phyloP scores from a whole-genome alignment of 2,797 vertebrate genomes.

The Tapera naevia region DNA sequence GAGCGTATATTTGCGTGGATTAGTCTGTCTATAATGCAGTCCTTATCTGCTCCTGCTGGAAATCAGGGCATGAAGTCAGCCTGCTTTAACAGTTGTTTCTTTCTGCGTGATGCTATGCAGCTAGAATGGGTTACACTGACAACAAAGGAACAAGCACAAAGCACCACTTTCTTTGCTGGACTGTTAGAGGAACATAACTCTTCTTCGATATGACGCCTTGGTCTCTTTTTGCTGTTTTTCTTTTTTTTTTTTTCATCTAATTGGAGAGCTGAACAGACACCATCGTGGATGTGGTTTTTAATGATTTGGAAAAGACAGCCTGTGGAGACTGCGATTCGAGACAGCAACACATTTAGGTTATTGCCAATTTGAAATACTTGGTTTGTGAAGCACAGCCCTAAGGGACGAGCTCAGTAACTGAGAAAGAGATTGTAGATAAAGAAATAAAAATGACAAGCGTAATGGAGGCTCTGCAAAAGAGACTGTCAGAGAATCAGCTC shows the following conservation, averaged over 20 bases:
- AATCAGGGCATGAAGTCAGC: conserved; percentile 75
- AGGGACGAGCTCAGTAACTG: conserved; percentile 83
- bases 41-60: conserved; percentile 82
- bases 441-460: conserved; percentile 92
- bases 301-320: conserved; percentile 77
- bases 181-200: conserved; percentile 70
- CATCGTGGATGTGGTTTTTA: conserved; percentile 75
- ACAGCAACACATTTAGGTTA: conserved; percentile 74
- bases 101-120: conserved; percentile 75
- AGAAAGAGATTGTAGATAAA: conserved; percentile 87
- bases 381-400: conserved; percentile 84
- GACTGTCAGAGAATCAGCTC: conserved; percentile 85
- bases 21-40: conserved; percentile 77
- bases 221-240: conserved; percentile 36
- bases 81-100: conserved; percentile 71
- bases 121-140: conserved; percentile 74
- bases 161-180: conserved; percentile 73
- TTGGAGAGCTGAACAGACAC: conserved; percentile 70
- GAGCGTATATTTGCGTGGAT: conserved; percentile 77
- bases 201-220: conserved; percentile 51
- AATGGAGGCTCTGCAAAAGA: conserved; percentile 86
- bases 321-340: conserved; percentile 74
- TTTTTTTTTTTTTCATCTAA: conserved; percentile 61
- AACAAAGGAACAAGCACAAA: conserved; percentile 79
- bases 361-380: conserved; percentile 77